These are phyloP conservation scores for Eulacestoma nigropectus DNA, from an alignment of 2,113 vertebrate species.

Conservation along the genomic window DNA sequence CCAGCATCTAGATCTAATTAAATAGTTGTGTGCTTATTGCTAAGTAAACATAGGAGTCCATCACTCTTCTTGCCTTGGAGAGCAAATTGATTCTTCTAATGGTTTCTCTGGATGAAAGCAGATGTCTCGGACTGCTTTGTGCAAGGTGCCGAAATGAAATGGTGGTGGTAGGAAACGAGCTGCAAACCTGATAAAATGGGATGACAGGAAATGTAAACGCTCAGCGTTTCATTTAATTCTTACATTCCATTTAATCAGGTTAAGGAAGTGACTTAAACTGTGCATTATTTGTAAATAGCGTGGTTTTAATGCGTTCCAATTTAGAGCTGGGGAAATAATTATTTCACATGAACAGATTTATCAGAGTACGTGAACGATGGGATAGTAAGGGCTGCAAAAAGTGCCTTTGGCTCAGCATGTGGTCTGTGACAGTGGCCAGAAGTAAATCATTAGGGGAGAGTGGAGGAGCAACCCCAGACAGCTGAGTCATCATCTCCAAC, in stretches of 20 bases:
- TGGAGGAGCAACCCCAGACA: neutral
- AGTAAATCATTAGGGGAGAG: neutral
- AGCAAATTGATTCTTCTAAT: neutral
- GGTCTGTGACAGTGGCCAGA: neutral
- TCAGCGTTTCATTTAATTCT: neutral
- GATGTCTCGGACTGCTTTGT: neutral
- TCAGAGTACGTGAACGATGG: accelerated
- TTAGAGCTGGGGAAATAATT: neutral
- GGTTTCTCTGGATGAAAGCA: neutral
- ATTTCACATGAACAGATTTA: neutral
- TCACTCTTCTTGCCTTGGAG: neutral
- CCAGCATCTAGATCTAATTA: neutral
- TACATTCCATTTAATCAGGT: neutral
- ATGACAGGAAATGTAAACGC: neutral
- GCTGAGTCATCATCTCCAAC: neutral
- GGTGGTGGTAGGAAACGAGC: neutral
- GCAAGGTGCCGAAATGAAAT: neutral
- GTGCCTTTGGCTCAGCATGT: neutral
- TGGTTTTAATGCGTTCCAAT: neutral
- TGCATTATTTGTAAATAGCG: neutral
- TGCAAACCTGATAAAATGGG: neutral
- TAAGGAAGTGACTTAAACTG: neutral
- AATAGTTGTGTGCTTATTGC: neutral
- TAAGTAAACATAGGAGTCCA: neutral
- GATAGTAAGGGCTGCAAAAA: neutral